Conservation (phyloP, 2,888 invertebrate species). For the Spodoptera littoralis region DNA sequence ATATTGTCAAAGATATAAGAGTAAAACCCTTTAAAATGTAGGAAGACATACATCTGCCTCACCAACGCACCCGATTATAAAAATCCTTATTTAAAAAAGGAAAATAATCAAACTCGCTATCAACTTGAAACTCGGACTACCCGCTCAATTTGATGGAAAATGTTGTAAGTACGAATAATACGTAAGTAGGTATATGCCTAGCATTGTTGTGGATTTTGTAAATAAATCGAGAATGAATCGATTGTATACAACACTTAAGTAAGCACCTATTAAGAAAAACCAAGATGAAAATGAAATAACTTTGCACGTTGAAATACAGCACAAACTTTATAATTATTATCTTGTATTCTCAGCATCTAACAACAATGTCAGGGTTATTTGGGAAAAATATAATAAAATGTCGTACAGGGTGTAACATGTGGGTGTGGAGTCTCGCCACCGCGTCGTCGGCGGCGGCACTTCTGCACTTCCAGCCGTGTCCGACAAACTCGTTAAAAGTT, state of each 20-base stretch:
- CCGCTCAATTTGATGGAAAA: slow-evolving; percentile 25
- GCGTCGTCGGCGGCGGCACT: slow-evolving; percentile 63
- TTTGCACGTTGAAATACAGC: no score
- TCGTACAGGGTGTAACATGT: slow-evolving; percentile 63
- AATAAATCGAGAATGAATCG: slow-evolving; percentile 12
- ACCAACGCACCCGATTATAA: no score
- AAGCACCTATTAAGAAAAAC: no score
- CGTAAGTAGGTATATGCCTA: slow-evolving; percentile 14
- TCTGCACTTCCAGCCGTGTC: slow-evolving; percentile 76
- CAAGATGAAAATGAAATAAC: no score
- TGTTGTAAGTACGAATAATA: slow-evolving; percentile 18
- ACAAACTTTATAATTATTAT: no score
- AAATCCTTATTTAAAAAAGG: no score
- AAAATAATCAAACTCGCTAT: background rate
- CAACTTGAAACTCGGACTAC: slow-evolving; percentile 18
- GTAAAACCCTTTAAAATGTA: no score
- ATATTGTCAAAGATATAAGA: no score
- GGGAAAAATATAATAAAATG: slow-evolving; percentile 31
- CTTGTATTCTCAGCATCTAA: slow-evolving; percentile 3
- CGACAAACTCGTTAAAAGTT: slow-evolving; percentile 89
- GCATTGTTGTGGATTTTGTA: slow-evolving; percentile 16
- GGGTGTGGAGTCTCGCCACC: slow-evolving; percentile 66
- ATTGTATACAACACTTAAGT: background rate
- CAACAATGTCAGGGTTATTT: slow-evolving; percentile 16
- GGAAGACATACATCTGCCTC: no score